A percentile compares a stretch with the other conserved stretches of the same genome.
Conservation (phyloP, 2,113 vertebrate species). For the Elanoides forficatus region DNA sequence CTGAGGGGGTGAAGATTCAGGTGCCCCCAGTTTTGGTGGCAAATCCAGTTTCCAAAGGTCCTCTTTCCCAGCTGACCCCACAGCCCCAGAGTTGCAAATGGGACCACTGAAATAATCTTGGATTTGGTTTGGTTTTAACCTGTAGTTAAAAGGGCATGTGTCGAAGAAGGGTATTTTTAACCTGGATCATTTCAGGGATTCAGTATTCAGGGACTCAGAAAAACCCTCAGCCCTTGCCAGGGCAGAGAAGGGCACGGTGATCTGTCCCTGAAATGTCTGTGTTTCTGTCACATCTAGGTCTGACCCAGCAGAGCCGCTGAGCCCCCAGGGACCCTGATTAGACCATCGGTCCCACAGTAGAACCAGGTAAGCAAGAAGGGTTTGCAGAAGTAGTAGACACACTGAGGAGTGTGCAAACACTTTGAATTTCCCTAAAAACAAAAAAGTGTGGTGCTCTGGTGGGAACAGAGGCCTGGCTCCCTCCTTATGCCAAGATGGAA, state of each 20-base stretch:
- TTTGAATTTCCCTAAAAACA: neutral
- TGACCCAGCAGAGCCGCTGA: neutral
- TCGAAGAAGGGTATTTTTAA: neutral
- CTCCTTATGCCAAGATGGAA: neutral
- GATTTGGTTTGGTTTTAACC: neutral
- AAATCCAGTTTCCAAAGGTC: neutral
- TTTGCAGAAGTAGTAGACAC: neutral
- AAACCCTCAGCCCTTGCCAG: neutral
- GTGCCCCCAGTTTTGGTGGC: neutral
- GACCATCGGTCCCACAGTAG: neutral
- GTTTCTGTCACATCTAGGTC: neutral
- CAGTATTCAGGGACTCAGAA: neutral
- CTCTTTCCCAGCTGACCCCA: neutral
- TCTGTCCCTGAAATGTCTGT: neutral
- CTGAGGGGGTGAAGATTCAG: neutral
- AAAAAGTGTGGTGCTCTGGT: neutral
- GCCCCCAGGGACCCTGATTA: neutral
- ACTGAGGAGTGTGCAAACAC: accelerated
- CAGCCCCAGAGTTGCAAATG: accelerated
- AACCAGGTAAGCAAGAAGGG: neutral
- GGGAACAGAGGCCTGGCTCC: neutral
- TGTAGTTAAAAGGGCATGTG: neutral
- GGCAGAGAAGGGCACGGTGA: neutral
- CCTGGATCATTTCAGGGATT: neutral
- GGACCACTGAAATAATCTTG: neutral